Percentiles rank a stretch among this genome's conserved stretches.
phyloP scores from a whole-genome alignment of 2,797 vertebrate genomes.

The Smutsia temminckii region DNA sequence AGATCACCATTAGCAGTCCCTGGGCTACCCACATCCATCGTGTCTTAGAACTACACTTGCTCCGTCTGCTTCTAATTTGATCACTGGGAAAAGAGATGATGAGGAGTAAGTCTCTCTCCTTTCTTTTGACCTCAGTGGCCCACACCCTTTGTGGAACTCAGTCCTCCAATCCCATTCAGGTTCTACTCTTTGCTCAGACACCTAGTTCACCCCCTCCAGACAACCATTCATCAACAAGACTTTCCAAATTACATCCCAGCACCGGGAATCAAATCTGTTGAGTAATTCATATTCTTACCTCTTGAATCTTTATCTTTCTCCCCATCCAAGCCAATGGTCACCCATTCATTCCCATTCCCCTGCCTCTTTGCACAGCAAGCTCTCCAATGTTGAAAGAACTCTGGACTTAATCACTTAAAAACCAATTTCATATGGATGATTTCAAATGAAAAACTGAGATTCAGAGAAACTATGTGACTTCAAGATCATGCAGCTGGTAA shows the following conservation, averaged over 20 bases:
- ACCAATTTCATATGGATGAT: not conserved
- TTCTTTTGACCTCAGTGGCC: not conserved
- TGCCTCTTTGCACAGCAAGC: conserved; percentile 20
- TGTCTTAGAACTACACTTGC: not conserved
- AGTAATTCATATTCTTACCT: not conserved
- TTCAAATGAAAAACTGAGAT: conserved; percentile 24
- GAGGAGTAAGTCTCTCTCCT: not conserved
- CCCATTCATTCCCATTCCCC: not conserved
- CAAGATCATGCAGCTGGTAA: not conserved
- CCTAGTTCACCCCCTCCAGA: not conserved
- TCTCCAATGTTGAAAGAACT: not conserved
- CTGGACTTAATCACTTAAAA: not conserved
- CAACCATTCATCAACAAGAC: conserved; percentile 3
- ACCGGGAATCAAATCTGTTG: not conserved
- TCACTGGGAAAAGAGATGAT: not conserved
- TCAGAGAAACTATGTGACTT: not conserved
- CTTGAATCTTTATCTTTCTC: conserved; percentile 34
- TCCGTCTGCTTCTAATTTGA: not conserved
- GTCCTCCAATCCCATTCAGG: not conserved
- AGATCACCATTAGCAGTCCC: not conserved
- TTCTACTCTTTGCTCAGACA: not conserved
- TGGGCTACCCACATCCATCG: not conserved
- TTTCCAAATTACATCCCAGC: not conserved
- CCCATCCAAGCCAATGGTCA: not conserved
- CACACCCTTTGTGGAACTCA: not conserved